Conservation (phyloP, 2,888 invertebrate species). For the Biston betularia region DNA sequence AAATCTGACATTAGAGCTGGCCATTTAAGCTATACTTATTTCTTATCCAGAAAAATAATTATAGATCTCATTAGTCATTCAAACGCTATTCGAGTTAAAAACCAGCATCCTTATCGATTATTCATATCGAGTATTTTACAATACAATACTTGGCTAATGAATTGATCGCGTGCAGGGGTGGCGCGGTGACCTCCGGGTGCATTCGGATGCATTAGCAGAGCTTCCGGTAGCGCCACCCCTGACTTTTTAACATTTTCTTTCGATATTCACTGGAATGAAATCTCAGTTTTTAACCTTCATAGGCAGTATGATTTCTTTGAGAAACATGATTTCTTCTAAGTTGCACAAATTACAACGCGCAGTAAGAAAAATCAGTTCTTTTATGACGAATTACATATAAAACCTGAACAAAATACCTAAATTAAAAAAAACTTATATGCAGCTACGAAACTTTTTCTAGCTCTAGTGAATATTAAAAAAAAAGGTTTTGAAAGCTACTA, state of each 20-base stretch:
- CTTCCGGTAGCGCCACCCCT: conserved; percentile 75
- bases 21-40: too few species aligned
- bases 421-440: too few species aligned
- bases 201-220: conserved; percentile 84
- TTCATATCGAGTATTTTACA: conserved; percentile 48
- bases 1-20: too few species aligned
- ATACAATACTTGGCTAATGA: conserved; percentile 77
- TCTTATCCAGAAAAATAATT: background rate
- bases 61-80: conserved; percentile 6
- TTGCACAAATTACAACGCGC: background rate
- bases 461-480: too few species aligned
- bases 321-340: background rate
- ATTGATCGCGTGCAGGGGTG: conserved; percentile 76
- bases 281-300: conserved; percentile 13
- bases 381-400: too few species aligned
- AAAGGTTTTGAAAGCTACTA: background rate
- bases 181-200: conserved; percentile 62
- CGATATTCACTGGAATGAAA: conserved; percentile 28
- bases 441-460: too few species aligned
- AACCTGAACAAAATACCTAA: too few species aligned
- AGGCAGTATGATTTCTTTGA: conserved; percentile 9
- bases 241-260: conserved; percentile 46
- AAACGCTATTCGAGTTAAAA: conserved; percentile 22
- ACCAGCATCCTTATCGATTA: conserved; percentile 41
- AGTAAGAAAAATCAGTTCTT: background rate